Percentiles rank a stretch among this genome's conserved stretches.
phyloP scores from a whole-genome alignment of 1,140 invertebrate genomes.

The Rhopalosiphum padi region DNA sequence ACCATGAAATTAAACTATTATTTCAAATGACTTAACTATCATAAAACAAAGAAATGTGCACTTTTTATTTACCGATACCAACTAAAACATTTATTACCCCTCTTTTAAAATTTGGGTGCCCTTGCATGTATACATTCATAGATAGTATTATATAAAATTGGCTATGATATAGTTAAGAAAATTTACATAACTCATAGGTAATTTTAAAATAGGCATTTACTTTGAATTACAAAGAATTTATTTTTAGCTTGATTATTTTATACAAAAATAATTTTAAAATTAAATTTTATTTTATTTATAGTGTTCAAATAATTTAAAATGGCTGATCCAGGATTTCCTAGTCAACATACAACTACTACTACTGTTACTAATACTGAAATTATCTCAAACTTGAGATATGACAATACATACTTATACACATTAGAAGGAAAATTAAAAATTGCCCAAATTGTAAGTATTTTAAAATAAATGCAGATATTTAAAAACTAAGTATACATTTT shows the following conservation, averaged over 20 bases:
- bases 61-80: no score
- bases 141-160: no score
- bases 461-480: not conserved
- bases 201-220: not conserved
- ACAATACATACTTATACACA: constrained; percentile 74
- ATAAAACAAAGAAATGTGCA: no score
- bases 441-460: constrained; percentile 76
- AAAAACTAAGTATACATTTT: not conserved
- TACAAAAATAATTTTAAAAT: not conserved
- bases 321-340: constrained; percentile 73
- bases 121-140: no score
- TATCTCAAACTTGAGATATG: constrained; percentile 75
- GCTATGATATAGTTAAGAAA: no score
- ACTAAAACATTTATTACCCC: no score
- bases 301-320: constrained; percentile 61
- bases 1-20: no score
- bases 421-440: constrained; percentile 80
- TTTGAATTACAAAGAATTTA: not conserved
- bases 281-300: not conserved
- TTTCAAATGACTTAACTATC: no score
- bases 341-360: constrained; percentile 70
- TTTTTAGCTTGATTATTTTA: not conserved
- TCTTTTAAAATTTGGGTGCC: no score
- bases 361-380: constrained; percentile 74
- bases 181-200: no score